Evolutionary conservation across 1,140 invertebrate species (phyloP), one percentile per base, ranked within the genome.

Genomic region (Ptiloglossa arizonensis): DNA sequence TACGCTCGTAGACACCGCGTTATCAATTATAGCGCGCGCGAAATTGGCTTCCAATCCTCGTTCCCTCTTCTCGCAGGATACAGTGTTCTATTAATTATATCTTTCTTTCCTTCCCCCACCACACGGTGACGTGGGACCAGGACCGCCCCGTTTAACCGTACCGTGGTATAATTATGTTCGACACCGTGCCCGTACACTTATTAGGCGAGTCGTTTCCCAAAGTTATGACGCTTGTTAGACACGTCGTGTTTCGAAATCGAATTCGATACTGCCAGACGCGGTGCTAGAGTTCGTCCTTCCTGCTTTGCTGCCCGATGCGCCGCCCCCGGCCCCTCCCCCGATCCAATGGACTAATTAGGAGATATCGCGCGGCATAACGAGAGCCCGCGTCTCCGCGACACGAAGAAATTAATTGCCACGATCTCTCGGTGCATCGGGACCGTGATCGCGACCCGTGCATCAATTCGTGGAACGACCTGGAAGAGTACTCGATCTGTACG

Each of bases 391-490:
- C 64, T 54, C 41, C 48, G 52, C 62, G 48, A 38, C 79, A 38
- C 52, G 74, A 83, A 79, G 82, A 83, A 83, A 83, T 83, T 82
- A 79, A 83, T 83, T 83, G 69, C 64, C 41, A 66, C 54, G 32
- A 62, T 56, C 66, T 52, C 41, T 38, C 46, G 60, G 13, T 32
- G n/a, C n/a, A 54, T 54, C 27, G 8, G n/a, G 48, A 54, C 5
- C 72, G 15, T 5, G 35, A 52, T 62, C 70, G 70, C 48, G 70
- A 38, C 41, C 5, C 41, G 69, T n/a, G 1, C 48, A 1, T 13
- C 27, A 38, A 70, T 70, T 13, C 27, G 0, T 2, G 13, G 27
- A 48, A 48, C 46, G 1, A 48, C 5, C 19, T 0, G 46, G 9
- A 41, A 13, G 41, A 41, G 13, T 41, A n/a, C 2, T 13, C 11